phyloP scores from a whole-genome alignment of 2,888 invertebrate species.

The Margaritifera margaritifera region DNA sequence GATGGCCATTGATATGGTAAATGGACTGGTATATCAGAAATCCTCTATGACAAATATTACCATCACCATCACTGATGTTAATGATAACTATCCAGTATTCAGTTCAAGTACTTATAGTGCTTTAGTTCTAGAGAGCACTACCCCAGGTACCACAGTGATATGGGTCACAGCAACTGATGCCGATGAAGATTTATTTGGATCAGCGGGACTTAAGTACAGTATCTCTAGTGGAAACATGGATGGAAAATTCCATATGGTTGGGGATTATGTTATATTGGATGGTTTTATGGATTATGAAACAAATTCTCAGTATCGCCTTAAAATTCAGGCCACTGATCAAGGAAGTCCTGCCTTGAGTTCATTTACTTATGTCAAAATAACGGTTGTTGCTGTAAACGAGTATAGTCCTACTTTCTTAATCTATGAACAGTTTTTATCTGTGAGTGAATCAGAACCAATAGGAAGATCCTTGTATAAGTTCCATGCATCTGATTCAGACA shows the following conservation, averaged over 20 bases:
- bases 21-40: conserved; percentile 29
- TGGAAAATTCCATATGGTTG: conserved; percentile 28
- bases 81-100: conserved; percentile 94
- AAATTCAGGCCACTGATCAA: conserved; percentile 51
- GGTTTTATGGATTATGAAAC: conserved; percentile 54
- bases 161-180: conserved; percentile 37
- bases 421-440: conserved; percentile 31
- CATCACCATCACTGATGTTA: conserved; percentile 93
- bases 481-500: conserved; percentile 52
- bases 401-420: conserved; percentile 48
- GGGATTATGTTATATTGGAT: conserved; percentile 34
- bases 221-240: conserved; percentile 46
- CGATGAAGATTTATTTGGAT: conserved; percentile 46
- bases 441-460: conserved; percentile 44
- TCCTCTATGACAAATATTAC: conserved; percentile 80
- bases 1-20: conserved; percentile 40
- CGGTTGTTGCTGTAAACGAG: conserved; percentile 56
- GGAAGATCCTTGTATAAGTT: conserved; percentile 46
- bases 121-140: conserved; percentile 89
- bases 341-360: conserved; percentile 47
- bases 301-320: conserved; percentile 42
- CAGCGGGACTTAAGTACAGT: conserved; percentile 41
- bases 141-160: conserved; percentile 64
- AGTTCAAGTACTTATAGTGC: conserved; percentile 93
- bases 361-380: conserved; percentile 39